Evolutionary conservation across 2,888 invertebrate species (phyloP).

Genomic region (Campaea margaritaria): DNA sequence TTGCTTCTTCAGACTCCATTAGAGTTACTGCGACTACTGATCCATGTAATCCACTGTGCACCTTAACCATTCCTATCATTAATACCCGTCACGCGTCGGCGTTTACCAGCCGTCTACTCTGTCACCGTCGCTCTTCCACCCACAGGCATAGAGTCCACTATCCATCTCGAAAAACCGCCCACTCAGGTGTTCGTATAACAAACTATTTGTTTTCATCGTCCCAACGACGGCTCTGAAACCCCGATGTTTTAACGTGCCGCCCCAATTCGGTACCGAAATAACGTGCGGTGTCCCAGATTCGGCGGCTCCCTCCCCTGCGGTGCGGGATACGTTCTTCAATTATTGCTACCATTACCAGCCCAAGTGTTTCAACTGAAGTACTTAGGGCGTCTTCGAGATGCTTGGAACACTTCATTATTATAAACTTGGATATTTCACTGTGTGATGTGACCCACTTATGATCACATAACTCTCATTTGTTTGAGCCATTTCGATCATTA

Average conservation of each 20-base stretch:
- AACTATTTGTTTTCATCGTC: constrained; percentile 71
- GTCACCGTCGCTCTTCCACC: constrained; percentile 45
- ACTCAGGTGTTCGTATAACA: constrained; percentile 65
- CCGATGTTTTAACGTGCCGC: constrained; percentile 76
- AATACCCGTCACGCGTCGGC: constrained; percentile 51
- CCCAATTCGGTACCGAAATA: constrained; percentile 81
- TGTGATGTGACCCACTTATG: too few relatives aligned
- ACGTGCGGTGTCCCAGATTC: constrained; percentile 73
- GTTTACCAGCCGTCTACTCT: constrained; percentile 39
- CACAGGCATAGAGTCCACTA: constrained; percentile 48
- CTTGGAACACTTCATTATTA: constrained; percentile 22
- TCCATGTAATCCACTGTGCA: constrained; percentile 36
- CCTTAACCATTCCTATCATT: constrained; percentile 49
- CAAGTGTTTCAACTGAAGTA: constrained; percentile 33
- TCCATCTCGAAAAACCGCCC: constrained; percentile 52
- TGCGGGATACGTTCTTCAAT: constrained; percentile 55
- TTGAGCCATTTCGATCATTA: not conserved
- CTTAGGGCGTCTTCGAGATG: constrained; percentile 19
- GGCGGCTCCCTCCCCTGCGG: constrained; percentile 53
- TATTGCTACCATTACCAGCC: constrained; percentile 47
- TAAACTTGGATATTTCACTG: too few relatives aligned
- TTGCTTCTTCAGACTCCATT: not conserved
- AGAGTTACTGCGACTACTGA: constrained; percentile 20
- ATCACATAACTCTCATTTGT: not conserved
- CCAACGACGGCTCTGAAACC: constrained; percentile 64